Evolutionary conservation across 1,140 invertebrate genomes (phyloP), one percentile per base, ranked within the genome.

Genomic region (Drosophila ficusphila): DNA sequence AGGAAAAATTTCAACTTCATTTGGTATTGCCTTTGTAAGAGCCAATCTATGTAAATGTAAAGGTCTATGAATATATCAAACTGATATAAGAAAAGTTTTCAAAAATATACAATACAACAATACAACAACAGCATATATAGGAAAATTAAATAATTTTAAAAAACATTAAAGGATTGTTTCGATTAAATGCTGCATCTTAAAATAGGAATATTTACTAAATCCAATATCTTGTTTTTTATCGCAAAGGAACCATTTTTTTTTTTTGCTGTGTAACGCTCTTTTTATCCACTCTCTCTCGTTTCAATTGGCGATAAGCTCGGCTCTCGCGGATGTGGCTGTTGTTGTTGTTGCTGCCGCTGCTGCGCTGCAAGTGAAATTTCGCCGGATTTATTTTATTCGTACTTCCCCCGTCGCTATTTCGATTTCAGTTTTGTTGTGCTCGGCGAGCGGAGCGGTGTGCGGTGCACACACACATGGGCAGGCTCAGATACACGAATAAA

Each of bases 291-390:
- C 44, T 65, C 41, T 2, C 18, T 6, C 3, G 9, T 3, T 25
- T 44, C 19, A 25, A 25, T 62, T 41, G 57, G 12, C 42, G 42
- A 67, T 52, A 68, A 68, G 64, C 64, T 33, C 34, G 46, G 61
- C 61, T 65, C 57, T 38, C 34, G 33, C 29, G 11, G 1, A n/a
- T 31, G 29, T 34, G 36, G 33, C 12, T 41, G 14, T 39, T 64
- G 41, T n/a, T 25, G 41, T 14, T 14, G 41, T 2, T 33, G 25
- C 18, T 2, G 36, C 14, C 4, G 47, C 38, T 11, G 19, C 53
- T 23, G 18, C 62, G 42, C 64, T 52, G 64, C 60, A 68, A 68
- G 64, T 68, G 61, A 68, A 68, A 68, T 67, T 67, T 29, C 31
- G 21, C 54, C 58, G 27, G 62, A 64, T 64, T 49, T 29, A 34